These are phyloP conservation scores for Mormoops blainvillei DNA, from an alignment of 2,113 vertebrate species.

Conservation along the genomic window DNA sequence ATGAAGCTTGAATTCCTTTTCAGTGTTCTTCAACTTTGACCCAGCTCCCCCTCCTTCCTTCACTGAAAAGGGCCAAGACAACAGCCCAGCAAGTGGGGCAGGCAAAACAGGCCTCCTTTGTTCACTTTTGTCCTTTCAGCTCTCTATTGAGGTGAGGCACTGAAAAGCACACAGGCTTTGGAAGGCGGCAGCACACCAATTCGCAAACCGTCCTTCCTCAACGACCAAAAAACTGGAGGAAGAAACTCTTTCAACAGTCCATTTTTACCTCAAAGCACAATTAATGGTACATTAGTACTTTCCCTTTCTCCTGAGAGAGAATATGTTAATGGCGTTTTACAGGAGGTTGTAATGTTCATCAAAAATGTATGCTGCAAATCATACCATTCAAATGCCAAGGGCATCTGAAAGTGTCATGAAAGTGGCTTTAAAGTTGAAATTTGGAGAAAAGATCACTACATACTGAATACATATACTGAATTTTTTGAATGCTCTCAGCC, in stretches of 20 bases:
- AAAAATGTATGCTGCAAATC: conserved; percentile 38
- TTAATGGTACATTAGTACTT: conserved; percentile 54
- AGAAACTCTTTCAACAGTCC: conserved; percentile 57
- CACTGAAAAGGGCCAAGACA: conserved; percentile 92
- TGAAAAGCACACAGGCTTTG: conserved; percentile 82
- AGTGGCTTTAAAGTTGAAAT: conserved; percentile 67
- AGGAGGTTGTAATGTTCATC: not conserved
- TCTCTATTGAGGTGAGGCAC: conserved; percentile 89
- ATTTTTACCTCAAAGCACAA: conserved; percentile 66
- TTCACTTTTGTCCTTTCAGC: conserved; percentile 87
- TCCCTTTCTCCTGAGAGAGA: not conserved
- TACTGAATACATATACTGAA: conserved; percentile 76
- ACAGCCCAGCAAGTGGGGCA: conserved; percentile 91
- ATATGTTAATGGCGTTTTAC: not conserved
- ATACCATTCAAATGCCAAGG: conserved; percentile 20
- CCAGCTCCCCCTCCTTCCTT: conserved; percentile 83
- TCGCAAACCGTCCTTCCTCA: conserved; percentile 71
- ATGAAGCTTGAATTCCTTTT: conserved; percentile 86
- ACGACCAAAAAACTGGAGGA: conserved; percentile 63
- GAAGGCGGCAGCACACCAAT: conserved; percentile 74
- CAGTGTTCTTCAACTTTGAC: conserved; percentile 89
- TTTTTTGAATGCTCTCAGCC: conserved; percentile 88
- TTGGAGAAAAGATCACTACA: conserved; percentile 68
- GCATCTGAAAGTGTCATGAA: conserved; percentile 31
- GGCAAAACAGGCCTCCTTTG: conserved; percentile 95